These are phyloP conservation scores for Lichenostomus cassidix DNA, from an alignment of 2,113 vertebrate species.

Conservation along the genomic window DNA sequence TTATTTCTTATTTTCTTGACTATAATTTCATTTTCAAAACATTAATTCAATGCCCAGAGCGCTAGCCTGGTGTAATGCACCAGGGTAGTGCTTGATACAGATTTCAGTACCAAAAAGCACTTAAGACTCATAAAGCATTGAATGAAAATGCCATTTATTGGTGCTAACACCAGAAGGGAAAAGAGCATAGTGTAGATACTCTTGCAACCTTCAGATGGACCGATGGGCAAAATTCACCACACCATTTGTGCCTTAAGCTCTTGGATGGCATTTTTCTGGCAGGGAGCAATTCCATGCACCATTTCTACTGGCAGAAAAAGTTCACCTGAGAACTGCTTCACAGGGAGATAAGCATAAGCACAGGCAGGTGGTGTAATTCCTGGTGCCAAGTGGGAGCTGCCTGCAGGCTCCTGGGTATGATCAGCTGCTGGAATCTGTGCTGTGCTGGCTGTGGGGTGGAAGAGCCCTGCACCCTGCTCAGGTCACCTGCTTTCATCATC, in stretches of 20 bases:
- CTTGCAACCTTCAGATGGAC: background rate
- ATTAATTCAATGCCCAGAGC: background rate
- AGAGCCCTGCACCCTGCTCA: rapidly evolving
- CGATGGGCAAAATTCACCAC: background rate
- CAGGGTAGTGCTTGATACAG: rapidly evolving
- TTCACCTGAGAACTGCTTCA: background rate
- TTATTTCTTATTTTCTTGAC: background rate
- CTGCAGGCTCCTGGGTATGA: background rate
- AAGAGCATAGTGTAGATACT: background rate
- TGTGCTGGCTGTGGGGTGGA: rapidly evolving
- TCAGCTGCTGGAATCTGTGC: background rate
- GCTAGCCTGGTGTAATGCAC: background rate
- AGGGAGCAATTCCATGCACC: background rate
- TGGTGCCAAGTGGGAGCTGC: background rate
- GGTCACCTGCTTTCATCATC: rapidly evolving
- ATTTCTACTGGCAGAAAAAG: background rate
- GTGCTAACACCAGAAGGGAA: background rate
- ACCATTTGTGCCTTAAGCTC: rapidly evolving
- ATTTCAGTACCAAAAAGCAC: background rate
- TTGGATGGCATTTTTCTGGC: background rate
- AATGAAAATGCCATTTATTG: background rate
- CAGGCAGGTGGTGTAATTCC: background rate
- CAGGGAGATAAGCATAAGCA: background rate
- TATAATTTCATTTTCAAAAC: background rate
- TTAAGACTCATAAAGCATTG: background rate